Evolutionary conservation across 2,888 invertebrate genomes (phyloP), one percentile per base, ranked within the genome.

Genomic region (Sinodicranocentrus sp.): DNA sequence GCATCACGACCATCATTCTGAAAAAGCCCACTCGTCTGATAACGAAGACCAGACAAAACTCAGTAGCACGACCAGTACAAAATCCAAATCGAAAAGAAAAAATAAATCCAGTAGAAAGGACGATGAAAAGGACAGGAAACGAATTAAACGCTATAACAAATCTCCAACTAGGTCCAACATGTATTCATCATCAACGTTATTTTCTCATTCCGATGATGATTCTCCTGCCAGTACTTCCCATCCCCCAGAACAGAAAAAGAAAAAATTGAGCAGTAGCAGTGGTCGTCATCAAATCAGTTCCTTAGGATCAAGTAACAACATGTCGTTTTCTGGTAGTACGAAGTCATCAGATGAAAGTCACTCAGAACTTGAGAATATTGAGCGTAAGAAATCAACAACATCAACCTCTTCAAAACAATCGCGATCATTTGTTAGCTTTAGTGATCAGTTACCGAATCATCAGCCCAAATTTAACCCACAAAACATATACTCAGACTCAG

Each of bases 51-150:
- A 86, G 92, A 93, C 26, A 93, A 93, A 88, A 92, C 44, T 90
- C 93, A 91, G 90, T 92, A 0, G 94, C 93, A 90, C 94, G 93
- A 89, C 44, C 28, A 80, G 68, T 54, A 70, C 33, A 88, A 44
- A 87, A 87, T 23, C 82, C 82, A 15, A 89, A 89, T 0, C 82
- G 76, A 84, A 73, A 17, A 59, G 70, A 33, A 77, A 71, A 44
- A 85, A 54, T 13, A 84, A 86, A 48, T 87, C 89, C 1, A 90
- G 65, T 90, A 26, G 85, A 52, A 80, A 73, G 33, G 82, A 82
- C 65, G 68, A 63, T 33, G 82, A 82, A 25, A 82, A 82, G 48
- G 73, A 44, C 26, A 63, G 82, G 65, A 82, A 83, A 65, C 75
- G 73, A 44, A 70, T 70, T 25, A 73, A 82, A 19, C 73, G 85